Evolutionary conservation across 2,888 invertebrate species (phyloP).

Genomic region (Limulus polyphemus): DNA sequence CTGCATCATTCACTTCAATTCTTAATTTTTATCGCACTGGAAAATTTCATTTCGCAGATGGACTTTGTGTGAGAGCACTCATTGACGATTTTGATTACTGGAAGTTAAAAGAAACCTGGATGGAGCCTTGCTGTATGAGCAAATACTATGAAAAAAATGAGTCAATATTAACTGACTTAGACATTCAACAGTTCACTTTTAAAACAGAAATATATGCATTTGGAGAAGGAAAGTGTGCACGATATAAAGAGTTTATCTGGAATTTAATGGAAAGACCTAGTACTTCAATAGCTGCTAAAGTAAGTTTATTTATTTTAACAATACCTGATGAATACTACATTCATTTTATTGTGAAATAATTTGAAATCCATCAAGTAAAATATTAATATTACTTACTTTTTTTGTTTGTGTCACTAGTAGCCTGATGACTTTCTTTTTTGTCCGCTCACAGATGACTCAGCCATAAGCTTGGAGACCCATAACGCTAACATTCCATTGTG

Average conservation of each 20-base stretch:
- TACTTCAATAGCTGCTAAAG: slow-evolving; percentile 93
- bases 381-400: too few relatives aligned
- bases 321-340: too few relatives aligned
- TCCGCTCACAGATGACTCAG: too few relatives aligned
- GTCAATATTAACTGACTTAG: slow-evolving; percentile 95
- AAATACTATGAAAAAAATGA: slow-evolving; percentile 97
- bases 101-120: slow-evolving; percentile 93
- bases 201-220: slow-evolving; percentile 88
- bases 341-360: too few relatives aligned
- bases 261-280: slow-evolving; percentile 94
- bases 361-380: too few relatives aligned
- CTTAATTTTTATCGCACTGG: slow-evolving; percentile 85
- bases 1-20: slow-evolving; percentile 93
- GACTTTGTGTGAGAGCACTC: slow-evolving; percentile 97
- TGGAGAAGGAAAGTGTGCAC: slow-evolving; percentile 83
- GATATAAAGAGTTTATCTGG: slow-evolving; percentile 95
- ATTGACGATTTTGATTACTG: slow-evolving; percentile 97
- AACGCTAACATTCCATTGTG: too few relatives aligned
- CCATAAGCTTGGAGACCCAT: too few relatives aligned
- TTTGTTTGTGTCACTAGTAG: too few relatives aligned
- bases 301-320: slow-evolving; percentile 45
- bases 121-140: slow-evolving; percentile 97
- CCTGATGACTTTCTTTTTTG: too few relatives aligned
- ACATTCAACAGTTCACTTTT: slow-evolving; percentile 91
- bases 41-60: slow-evolving; percentile 93